phyloP scores from a whole-genome alignment of 2,113 vertebrate genomes.

The Gavia stellata region DNA sequence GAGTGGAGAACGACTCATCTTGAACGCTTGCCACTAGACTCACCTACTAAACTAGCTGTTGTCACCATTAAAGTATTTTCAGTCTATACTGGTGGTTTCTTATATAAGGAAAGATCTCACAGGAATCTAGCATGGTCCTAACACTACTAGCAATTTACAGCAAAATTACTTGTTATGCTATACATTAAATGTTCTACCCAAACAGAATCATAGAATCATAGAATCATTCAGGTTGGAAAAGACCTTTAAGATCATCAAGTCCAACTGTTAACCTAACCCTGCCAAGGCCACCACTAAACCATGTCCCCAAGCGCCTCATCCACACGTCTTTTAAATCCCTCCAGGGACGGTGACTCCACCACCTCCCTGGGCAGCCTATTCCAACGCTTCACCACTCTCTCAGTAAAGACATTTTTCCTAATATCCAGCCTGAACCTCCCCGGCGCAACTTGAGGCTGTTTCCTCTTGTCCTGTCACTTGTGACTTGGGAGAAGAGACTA shows the following conservation, averaged over 20 bases:
- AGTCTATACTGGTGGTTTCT: background rate
- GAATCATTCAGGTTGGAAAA: background rate
- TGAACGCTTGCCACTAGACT: background rate
- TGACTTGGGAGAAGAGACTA: background rate
- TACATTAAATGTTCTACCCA: background rate
- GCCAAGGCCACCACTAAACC: background rate
- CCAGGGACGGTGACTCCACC: accelerated
- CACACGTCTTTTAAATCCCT: accelerated
- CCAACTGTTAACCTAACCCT: background rate
- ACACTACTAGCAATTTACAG: background rate
- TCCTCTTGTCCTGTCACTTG: accelerated
- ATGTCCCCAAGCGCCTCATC: background rate
- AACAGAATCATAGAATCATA: background rate
- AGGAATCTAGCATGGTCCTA: background rate
- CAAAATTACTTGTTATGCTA: background rate
- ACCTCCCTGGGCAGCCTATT: background rate
- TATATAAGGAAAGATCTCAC: background rate
- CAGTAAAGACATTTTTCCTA: accelerated
- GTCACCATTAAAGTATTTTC: background rate
- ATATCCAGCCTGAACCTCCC: background rate
- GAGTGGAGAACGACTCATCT: background rate
- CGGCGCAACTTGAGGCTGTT: accelerated
- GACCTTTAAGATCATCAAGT: accelerated
- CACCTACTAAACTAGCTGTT: background rate
- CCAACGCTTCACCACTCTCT: accelerated